Evolutionary conservation across 2,888 invertebrate species (phyloP).

Genomic region (Diaphora mendica): DNA sequence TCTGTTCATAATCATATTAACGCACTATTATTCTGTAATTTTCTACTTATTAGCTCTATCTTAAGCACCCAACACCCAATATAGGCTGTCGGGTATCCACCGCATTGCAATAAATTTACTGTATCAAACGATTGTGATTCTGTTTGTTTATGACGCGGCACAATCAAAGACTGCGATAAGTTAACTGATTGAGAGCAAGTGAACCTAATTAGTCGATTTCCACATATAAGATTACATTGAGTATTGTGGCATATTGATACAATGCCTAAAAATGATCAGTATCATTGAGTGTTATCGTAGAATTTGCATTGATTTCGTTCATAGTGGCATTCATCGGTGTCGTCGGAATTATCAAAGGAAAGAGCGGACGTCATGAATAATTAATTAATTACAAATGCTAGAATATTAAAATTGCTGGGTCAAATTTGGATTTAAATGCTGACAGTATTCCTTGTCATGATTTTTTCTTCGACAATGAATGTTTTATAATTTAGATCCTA

Average conservation of each 20-base stretch:
- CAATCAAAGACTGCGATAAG: constrained; percentile 55
- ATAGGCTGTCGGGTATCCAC: constrained; percentile 48
- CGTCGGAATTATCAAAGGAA: constrained; percentile 32
- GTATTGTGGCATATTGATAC: constrained; percentile 48
- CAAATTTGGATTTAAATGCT: constrained; percentile 1
- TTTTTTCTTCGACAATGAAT: background rate
- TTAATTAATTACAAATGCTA: constrained; percentile 17
- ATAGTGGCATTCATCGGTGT: constrained; percentile 34
- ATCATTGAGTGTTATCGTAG: constrained; percentile 41
- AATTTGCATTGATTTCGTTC: constrained; percentile 46
- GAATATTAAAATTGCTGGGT: constrained; percentile 14
- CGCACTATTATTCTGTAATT: background rate
- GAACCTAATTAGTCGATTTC: constrained; percentile 50
- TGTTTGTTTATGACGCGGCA: constrained; percentile 61
- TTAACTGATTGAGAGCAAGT: constrained; percentile 45
- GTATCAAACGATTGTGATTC: constrained; percentile 58
- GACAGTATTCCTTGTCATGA: background rate
- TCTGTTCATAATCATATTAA: background rate
- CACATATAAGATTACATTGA: constrained; percentile 46
- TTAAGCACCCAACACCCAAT: constrained; percentile 48
- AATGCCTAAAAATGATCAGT: constrained; percentile 40
- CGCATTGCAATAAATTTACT: constrained; percentile 59
- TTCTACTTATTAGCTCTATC: constrained; percentile 20
- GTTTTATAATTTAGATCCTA: background rate
- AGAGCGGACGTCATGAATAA: constrained; percentile 19